Evolutionary conservation across 2,113 vertebrate genomes (phyloP), one percentile per base, ranked within the genome.

Genomic region (Pelodiscus sinensis): DNA sequence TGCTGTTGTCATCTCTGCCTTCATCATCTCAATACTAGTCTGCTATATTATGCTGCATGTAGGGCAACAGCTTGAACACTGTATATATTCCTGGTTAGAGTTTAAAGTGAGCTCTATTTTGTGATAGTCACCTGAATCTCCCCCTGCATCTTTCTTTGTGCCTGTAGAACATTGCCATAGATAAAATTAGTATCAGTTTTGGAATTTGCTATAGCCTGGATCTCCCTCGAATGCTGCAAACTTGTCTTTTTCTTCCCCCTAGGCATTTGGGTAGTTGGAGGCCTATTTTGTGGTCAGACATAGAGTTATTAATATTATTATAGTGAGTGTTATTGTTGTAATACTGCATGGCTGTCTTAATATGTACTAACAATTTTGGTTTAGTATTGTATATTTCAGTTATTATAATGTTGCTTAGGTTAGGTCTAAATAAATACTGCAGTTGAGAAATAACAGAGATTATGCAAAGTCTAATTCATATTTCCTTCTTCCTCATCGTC

Each of bases 91-190:
- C 50, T 18, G 24, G 52, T 44, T 35, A 31, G 50, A 65, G 62
- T 16, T 24, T 50, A 14, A 54, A 54, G 14, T 18, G 13, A 68
- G 22, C 31, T 13, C n/a, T 54, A 54, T 24, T 35, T 24, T 54
- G 82, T 5, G 24, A 5, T 8, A 13, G 14, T 83, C 22, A 68
- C 5, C 12, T 15, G 50, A 77, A 27, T 77, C 73, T 44, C 35
- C 71, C 10, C 22, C 35, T 75, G 21, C 6, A 11, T 78, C 2
- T 50, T 89, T 6, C 38, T 24, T 82, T 82, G 21, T 81, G 21
- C 29, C 7, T 65, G 2, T 58, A 21, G 58, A 73, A 57, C 71
- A 21, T 7, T 0, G 2, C 4, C 21, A 55, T 3, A 13, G 1
- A 55, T 51, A 29, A 1, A 89, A 15, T 56, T n/a, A 78, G 44